Evolutionary conservation across 2,888 invertebrate genomes (phyloP).

Genomic region (Argyresthia albistria): DNA sequence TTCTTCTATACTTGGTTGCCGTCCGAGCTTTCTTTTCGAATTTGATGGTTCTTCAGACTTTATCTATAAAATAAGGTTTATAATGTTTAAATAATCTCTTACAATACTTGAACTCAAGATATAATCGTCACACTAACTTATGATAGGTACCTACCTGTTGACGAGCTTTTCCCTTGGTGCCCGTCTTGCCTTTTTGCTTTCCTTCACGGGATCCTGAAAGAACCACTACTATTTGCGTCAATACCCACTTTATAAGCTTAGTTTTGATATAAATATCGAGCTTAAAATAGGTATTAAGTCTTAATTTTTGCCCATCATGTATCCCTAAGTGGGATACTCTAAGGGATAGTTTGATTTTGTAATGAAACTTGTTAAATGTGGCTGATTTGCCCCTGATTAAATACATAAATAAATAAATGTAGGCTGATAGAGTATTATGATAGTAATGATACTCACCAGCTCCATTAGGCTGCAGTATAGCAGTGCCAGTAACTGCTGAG

Average conservation of each 20-base stretch:
- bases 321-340: no score
- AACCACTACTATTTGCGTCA: conserved; percentile 16
- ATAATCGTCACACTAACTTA: no score
- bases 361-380: no score
- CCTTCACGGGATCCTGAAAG: conserved; percentile 38
- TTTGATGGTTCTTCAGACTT: not conserved
- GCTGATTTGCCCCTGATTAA: no score
- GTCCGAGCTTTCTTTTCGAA: conserved; percentile 24
- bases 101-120: no score
- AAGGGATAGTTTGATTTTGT: no score
- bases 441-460: conserved; percentile 26
- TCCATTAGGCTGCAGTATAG: conserved; percentile 51
- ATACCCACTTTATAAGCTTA: no score
- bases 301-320: no score
- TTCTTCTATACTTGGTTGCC: conserved; percentile 60
- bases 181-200: conserved; percentile 31
- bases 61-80: not conserved
- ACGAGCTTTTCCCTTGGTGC: conserved; percentile 34
- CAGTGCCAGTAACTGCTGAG: conserved; percentile 55
- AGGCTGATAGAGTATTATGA: no score
- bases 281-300: no score
- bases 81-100: not conserved
- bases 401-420: no score
- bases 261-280: no score
- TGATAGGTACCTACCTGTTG: conserved; percentile 36